A percentile compares a stretch with the other conserved stretches of the same genome.
Conservation (phyloP, 2,888 invertebrate species). For the Melinopterus prodromus region DNA sequence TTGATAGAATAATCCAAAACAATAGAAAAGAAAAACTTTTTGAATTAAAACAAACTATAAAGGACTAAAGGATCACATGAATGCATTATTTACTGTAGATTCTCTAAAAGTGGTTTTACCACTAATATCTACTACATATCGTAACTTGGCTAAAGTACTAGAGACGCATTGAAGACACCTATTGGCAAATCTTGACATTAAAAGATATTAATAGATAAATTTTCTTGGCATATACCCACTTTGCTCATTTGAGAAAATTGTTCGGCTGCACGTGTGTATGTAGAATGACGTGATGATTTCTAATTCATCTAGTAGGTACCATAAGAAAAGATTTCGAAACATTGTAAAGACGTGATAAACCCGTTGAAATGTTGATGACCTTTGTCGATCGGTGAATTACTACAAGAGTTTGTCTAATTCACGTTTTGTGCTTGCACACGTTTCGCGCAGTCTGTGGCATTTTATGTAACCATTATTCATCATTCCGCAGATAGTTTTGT, state of each 20-base stretch:
- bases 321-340: slow-evolving; percentile 4
- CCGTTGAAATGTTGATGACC: slow-evolving; percentile 4
- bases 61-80: too few species aligned
- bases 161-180: background rate
- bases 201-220: background rate
- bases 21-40: too few species aligned
- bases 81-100: too few species aligned
- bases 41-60: too few species aligned
- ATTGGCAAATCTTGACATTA: background rate
- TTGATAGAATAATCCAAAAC: too few species aligned
- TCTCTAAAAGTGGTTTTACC: too few species aligned
- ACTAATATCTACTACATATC: background rate
- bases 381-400: background rate
- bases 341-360: background rate
- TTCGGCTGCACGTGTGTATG: background rate
- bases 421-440: background rate
- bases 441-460: background rate
- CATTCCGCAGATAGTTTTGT: background rate
- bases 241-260: background rate
- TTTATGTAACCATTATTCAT: background rate
- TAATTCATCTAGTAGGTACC: background rate
- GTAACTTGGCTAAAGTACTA: background rate
- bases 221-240: background rate
- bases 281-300: background rate
- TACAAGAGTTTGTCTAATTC: background rate